Percentiles rank a stretch among this genome's conserved stretches.
phyloP scores from a whole-genome alignment of 2,797 vertebrate genomes.

The Fratercula arctica region DNA sequence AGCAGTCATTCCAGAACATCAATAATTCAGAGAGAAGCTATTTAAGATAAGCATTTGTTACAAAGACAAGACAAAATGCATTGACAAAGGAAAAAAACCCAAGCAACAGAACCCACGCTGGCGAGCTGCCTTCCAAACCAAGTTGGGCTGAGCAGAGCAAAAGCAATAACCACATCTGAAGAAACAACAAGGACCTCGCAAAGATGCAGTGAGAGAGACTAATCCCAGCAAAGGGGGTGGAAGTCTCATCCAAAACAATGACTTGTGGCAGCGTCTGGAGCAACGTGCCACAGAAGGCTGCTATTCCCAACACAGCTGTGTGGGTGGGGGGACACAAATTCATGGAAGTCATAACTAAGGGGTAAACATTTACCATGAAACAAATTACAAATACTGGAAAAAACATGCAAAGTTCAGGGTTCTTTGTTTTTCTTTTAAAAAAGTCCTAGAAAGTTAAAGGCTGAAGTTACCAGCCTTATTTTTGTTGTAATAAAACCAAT shows the following conservation, averaged over 20 bases:
- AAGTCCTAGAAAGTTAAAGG: not conserved
- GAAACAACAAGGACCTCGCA: not conserved
- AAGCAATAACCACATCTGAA: not conserved
- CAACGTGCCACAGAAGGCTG: not conserved
- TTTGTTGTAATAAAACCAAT: not conserved
- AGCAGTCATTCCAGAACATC: constrained; percentile 10
- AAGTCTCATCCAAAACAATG: not conserved
- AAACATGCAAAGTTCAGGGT: not conserved
- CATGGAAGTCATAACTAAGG: not conserved
- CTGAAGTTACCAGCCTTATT: not conserved
- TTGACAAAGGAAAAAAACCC: not conserved
- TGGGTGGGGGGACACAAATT: not conserved
- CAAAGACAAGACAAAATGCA: constrained; percentile 1
- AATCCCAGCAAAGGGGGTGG: not conserved
- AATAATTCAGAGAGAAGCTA: constrained; percentile 37
- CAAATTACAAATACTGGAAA: not conserved
- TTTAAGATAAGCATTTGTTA: constrained; percentile 25
- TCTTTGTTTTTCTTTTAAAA: not conserved
- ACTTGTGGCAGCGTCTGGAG: fast-evolving
- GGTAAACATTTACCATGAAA: not conserved
- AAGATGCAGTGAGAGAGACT: not conserved
- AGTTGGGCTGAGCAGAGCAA: not conserved
- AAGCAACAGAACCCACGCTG: not conserved
- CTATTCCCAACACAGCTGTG: not conserved
- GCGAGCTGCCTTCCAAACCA: not conserved